phyloP scores from a whole-genome alignment of 2,888 invertebrate genomes.

The Perdita meconis region DNA sequence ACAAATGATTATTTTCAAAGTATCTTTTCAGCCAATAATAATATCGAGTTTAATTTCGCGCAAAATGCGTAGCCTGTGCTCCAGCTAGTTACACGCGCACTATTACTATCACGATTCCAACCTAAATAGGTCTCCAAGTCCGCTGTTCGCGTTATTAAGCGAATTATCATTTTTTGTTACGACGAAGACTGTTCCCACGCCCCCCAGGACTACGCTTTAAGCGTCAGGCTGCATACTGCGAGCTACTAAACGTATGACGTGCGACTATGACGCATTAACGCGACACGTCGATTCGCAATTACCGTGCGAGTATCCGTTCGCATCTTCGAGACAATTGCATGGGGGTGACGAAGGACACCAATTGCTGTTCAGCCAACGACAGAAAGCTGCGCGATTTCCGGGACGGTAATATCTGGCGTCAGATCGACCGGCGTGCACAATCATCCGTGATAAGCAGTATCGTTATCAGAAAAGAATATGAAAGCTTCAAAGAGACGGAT shows the following conservation, averaged over 20 bases:
- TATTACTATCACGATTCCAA: slow-evolving; percentile 17
- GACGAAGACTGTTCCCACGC: slow-evolving; percentile 55
- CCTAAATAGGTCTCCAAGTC: slow-evolving; percentile 3
- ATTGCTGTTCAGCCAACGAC: slow-evolving; percentile 61
- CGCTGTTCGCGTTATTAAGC: background rate
- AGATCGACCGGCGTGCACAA: slow-evolving; percentile 37
- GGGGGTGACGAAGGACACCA: slow-evolving; percentile 70
- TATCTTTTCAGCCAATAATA: background rate
- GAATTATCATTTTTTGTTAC: background rate
- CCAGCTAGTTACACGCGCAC: background rate
- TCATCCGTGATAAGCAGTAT: slow-evolving; percentile 38
- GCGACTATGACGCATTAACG: slow-evolving; percentile 63
- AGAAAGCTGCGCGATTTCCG: slow-evolving; percentile 69
- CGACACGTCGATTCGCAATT: slow-evolving; percentile 70
- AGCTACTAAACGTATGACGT: slow-evolving; percentile 41
- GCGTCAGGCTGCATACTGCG: slow-evolving; percentile 10
- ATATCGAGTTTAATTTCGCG: background rate
- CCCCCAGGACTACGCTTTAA: slow-evolving; percentile 54
- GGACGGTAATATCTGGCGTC: slow-evolving; percentile 61
- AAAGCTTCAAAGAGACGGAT: background rate
- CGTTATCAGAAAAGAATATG: slow-evolving; percentile 31
- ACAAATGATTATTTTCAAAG: background rate
- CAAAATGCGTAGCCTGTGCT: background rate
- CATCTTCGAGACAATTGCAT: slow-evolving; percentile 72
- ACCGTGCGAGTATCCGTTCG: slow-evolving; percentile 70